phyloP scores from a whole-genome alignment of 2,888 invertebrate genomes.

The Phrixothrix hirtus region DNA sequence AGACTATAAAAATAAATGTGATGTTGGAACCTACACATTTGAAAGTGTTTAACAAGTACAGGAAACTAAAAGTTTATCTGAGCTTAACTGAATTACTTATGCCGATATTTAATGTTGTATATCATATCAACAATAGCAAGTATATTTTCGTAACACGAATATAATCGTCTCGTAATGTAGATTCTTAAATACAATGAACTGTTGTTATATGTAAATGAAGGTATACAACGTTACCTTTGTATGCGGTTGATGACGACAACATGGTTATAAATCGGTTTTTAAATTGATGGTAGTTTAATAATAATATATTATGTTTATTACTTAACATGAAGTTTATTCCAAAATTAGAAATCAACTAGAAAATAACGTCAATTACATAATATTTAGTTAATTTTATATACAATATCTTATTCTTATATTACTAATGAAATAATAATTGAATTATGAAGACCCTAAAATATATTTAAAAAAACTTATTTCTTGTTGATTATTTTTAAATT shows the following conservation, averaged over 20 bases:
- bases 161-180: conserved; percentile 53
- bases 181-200: conserved; percentile 53
- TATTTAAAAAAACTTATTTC: no score
- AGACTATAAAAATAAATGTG: no score
- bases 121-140: conserved; percentile 50
- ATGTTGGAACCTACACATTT: no score
- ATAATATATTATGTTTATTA: conserved; percentile 12
- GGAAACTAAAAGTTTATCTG: conserved; percentile 1
- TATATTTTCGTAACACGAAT: conserved; percentile 53
- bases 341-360: conserved; percentile 2
- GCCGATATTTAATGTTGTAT: conserved; percentile 51
- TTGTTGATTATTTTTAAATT: no score
- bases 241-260: conserved; percentile 23
- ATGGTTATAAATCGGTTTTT: conserved; percentile 22
- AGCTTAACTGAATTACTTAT: conserved; percentile 41
- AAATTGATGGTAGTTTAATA: conserved; percentile 19
- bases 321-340: conserved; percentile 7
- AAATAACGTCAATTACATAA: no score
- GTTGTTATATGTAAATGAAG: conserved; percentile 53
- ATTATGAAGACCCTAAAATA: no score
- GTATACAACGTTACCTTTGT: conserved; percentile 32
- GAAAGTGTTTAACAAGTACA: not conserved
- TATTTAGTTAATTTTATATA: no score
- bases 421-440: no score
- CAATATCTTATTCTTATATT: no score